phyloP scores from a whole-genome alignment of 2,113 vertebrate species.

The Gopherus evgoodei region DNA sequence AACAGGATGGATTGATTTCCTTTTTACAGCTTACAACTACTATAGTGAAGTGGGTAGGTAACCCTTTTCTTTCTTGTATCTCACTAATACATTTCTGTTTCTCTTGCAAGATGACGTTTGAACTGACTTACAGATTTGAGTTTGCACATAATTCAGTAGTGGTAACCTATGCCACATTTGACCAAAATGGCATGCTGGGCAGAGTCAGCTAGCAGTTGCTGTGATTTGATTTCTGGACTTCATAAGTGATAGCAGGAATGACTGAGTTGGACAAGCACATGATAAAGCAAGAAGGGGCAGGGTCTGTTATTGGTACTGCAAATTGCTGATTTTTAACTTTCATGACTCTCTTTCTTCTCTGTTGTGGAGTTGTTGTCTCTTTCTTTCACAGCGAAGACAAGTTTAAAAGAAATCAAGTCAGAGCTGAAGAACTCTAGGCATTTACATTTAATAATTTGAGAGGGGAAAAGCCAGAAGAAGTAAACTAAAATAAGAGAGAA shows the following conservation, averaged over 20 bases:
- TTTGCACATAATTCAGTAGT: background rate
- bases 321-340: slow-evolving; percentile 1
- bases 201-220: background rate
- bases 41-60: slow-evolving; percentile 92
- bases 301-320: background rate
- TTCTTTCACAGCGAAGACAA: slow-evolving; percentile 3
- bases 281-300: background rate
- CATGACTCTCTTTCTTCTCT: background rate
- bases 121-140: background rate
- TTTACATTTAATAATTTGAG: background rate
- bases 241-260: background rate
- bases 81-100: background rate
- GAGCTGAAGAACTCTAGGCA: background rate
- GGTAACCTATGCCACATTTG: background rate
- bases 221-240: background rate
- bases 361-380: background rate
- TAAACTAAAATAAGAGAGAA: background rate
- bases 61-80: background rate
- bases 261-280: background rate
- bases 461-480: background rate
- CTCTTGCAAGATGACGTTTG: background rate
- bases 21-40: slow-evolving; percentile 93
- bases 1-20: slow-evolving; percentile 93
- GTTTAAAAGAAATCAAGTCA: background rate
- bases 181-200: background rate